phyloP scores from a whole-genome alignment of 2,113 vertebrate species.

The Atlantisia rogersi region DNA sequence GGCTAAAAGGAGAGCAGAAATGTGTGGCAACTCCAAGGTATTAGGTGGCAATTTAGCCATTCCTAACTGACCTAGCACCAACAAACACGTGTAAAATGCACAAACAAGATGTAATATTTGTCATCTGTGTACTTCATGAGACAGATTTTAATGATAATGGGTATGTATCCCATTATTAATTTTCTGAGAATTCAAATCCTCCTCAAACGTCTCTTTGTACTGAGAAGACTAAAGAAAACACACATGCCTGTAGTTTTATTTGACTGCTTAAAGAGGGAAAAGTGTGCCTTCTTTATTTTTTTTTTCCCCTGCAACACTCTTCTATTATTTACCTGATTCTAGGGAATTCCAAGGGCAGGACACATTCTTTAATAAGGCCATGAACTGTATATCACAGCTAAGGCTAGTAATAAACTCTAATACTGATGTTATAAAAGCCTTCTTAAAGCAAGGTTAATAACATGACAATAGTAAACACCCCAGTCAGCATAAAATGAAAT shows the following conservation, averaged over 20 bases:
- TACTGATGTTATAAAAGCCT: conserved; percentile 52
- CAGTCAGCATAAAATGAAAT: conserved; percentile 69
- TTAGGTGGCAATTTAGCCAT: neutral
- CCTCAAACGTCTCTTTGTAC: neutral
- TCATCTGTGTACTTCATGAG: neutral
- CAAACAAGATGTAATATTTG: neutral
- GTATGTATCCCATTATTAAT: neutral
- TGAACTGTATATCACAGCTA: conserved; percentile 55
- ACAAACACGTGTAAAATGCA: neutral
- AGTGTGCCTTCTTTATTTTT: neutral
- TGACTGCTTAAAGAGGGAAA: neutral
- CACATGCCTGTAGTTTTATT: neutral
- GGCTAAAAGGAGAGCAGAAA: neutral
- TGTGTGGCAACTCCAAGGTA: neutral
- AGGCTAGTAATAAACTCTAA: conserved; percentile 50
- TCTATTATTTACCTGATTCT: conserved; percentile 7
- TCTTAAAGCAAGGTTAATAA: conserved; percentile 62
- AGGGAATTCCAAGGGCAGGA: conserved; percentile 50
- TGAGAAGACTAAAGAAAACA: neutral
- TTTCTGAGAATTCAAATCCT: neutral
- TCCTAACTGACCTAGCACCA: neutral
- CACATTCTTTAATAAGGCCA: conserved; percentile 57
- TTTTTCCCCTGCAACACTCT: neutral
- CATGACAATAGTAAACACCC: conserved; percentile 54
- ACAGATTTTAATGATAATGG: neutral